Conservation (phyloP, 2,797 vertebrate genomes). For the Gobio occitaniae region DNA sequence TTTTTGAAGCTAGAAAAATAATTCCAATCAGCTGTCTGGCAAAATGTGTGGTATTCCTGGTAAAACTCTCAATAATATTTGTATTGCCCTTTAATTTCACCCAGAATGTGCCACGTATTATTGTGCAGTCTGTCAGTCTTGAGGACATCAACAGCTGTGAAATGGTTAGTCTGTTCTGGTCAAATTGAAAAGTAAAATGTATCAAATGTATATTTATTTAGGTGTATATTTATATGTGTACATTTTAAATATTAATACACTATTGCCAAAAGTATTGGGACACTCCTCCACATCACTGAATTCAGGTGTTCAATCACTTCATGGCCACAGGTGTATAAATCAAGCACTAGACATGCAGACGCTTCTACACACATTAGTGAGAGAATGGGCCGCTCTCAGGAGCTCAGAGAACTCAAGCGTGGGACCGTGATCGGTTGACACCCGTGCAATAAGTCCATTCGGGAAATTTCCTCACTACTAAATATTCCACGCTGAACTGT, state of each 20-base stretch:
- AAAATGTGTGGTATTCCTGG: neutral
- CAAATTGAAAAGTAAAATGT: neutral
- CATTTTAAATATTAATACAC: neutral
- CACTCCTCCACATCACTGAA: no score
- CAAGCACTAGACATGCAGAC: no score
- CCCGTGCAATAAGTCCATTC: no score
- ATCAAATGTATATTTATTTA: neutral
- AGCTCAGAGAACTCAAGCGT: no score
- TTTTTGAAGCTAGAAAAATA: neutral
- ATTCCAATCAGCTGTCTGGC: neutral
- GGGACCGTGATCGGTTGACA: no score
- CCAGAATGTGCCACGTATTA: constrained; percentile 75
- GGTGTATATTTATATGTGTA: neutral
- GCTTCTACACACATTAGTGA: no score
- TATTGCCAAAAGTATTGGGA: no score
- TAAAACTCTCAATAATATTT: neutral
- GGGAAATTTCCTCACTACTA: no score
- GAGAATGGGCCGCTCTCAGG: no score
- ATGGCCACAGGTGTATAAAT: no score
- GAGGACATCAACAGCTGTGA: constrained; percentile 34
- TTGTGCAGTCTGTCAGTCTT: constrained; percentile 64
- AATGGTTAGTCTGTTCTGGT: constrained; percentile 35
- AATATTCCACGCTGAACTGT: no score
- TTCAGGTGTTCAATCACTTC: no score
- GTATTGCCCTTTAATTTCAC: neutral